Conservation (phyloP, 1,140 invertebrate species). For the Polypedilum pembai region DNA sequence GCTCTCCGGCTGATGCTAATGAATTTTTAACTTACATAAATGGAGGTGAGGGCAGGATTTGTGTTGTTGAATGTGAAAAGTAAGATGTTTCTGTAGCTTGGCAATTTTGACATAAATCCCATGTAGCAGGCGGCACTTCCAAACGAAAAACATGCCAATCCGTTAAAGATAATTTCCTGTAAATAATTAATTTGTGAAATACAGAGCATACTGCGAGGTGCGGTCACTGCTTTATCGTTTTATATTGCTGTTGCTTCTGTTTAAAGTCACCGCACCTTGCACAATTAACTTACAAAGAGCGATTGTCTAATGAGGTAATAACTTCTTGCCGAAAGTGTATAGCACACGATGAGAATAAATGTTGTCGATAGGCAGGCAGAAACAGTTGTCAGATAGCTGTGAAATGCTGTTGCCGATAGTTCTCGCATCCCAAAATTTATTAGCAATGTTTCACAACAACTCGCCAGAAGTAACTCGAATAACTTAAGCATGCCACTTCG, state of each 20-base stretch:
- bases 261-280: neutral
- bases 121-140: conserved; percentile 66
- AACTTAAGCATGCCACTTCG: conserved; percentile 64
- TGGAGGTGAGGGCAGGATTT: conserved; percentile 74
- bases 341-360: conserved; percentile 59
- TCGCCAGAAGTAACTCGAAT: conserved; percentile 64
- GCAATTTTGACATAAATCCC: conserved; percentile 61
- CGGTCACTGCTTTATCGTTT: neutral
- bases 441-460: conserved; percentile 65
- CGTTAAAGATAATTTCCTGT: conserved; percentile 72
- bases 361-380: conserved; percentile 67
- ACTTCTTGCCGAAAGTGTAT: conserved; percentile 66
- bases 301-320: conserved; percentile 64
- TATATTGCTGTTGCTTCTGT: neutral
- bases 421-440: conserved; percentile 61
- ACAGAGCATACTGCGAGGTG: neutral
- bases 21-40: conserved; percentile 59
- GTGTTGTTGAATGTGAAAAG: conserved; percentile 49
- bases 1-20: neutral
- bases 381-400: conserved; percentile 65
- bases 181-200: conserved; percentile 30
- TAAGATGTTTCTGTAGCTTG: conserved; percentile 59
- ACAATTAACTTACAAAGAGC: conserved; percentile 60
- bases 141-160: conserved; percentile 63
- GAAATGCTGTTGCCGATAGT: conserved; percentile 62